Conservation (phyloP, 2,888 invertebrate genomes). For the Sericinus montela region DNA sequence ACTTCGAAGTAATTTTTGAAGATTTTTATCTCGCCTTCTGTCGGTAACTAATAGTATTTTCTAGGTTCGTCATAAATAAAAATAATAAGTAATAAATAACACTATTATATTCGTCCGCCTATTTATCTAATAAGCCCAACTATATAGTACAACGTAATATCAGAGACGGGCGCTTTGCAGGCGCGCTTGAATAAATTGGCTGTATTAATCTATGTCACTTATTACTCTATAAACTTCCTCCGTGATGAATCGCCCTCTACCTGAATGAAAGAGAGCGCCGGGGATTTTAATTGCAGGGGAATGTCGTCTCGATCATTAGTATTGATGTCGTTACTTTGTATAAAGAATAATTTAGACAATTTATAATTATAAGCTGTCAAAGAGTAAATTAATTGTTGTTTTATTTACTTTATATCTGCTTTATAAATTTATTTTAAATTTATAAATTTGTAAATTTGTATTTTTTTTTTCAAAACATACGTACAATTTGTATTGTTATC, state of each 20-base stretch:
- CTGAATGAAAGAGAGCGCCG: slow-evolving; percentile 33
- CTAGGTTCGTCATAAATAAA: too few relatives aligned
- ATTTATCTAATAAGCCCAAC: not conserved
- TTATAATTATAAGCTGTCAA: not conserved
- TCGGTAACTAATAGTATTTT: too few relatives aligned
- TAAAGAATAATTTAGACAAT: not conserved
- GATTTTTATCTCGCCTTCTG: too few relatives aligned
- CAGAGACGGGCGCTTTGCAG: slow-evolving; percentile 1
- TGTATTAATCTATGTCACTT: slow-evolving; percentile 63
- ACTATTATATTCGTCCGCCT: too few relatives aligned
- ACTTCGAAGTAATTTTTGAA: too few relatives aligned
- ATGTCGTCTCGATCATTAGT: slow-evolving; percentile 10
- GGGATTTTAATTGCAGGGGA: slow-evolving; percentile 14
- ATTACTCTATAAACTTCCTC: slow-evolving; percentile 54
- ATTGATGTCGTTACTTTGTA: slow-evolving; percentile 5
- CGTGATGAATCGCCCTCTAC: slow-evolving; percentile 47
- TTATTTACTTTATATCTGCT: too few relatives aligned
- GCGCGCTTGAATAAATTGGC: slow-evolving; percentile 45
- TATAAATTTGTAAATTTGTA: too few relatives aligned
- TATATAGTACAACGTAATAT: slow-evolving; percentile 1
- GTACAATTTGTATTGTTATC: too few relatives aligned
- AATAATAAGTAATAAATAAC: too few relatives aligned
- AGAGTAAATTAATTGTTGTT: too few relatives aligned
- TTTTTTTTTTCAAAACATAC: too few relatives aligned
- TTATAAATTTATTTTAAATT: too few relatives aligned